Evolutionary conservation across 2,797 vertebrate species (phyloP), one percentile per base, ranked within the genome.

Genomic region (Crocidura indochinensis): DNA sequence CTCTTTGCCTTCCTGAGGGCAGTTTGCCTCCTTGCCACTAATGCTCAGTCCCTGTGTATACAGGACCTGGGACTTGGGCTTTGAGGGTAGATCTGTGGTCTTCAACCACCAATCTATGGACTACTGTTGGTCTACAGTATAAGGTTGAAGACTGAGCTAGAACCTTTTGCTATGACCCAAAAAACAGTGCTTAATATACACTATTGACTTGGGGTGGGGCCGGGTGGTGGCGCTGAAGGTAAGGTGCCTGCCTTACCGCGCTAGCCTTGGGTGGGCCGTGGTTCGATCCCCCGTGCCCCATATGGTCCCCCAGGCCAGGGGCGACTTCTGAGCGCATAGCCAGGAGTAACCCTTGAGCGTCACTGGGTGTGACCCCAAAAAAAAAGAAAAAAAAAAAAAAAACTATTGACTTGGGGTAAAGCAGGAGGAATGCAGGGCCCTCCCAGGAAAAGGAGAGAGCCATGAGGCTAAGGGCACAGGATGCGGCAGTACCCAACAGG

Each of bases 401-500:
- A 72, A 74, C 81, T 86, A 79, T 26, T 20, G 68, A 77, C 62
- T 72, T 44, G 29, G 31, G 27, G 5, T 4, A 31, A 29, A 27
- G 27, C 8, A 8, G 24, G 60, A 64, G 3, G 22, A 76, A 75
- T 15, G 26, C 3, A 4, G 27, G 44, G 14, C 74, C 91, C 79
- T 64, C 67, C 53, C 6, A 60, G 51, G 19, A 44, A 73, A 68
- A 17, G 78, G 31, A 31, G 1, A 9, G 0, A 47, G 92, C 77
- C 72, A 69, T 8, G 15, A 46, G 68, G 69, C 85, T 64, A 29
- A 78, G 67, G 60, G 53, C 80, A 2, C 17, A 53, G 10, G 51
- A 79, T 8, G 47, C 47, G 75, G 87, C 80, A 93, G 72, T 98
- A 99, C 99, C 99, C 95, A 99, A 98, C 94, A 99, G 98, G 97